Base-by-base conservation (phyloP, 2,113 vertebrate genomes). In the Cottus gobio region DNA sequence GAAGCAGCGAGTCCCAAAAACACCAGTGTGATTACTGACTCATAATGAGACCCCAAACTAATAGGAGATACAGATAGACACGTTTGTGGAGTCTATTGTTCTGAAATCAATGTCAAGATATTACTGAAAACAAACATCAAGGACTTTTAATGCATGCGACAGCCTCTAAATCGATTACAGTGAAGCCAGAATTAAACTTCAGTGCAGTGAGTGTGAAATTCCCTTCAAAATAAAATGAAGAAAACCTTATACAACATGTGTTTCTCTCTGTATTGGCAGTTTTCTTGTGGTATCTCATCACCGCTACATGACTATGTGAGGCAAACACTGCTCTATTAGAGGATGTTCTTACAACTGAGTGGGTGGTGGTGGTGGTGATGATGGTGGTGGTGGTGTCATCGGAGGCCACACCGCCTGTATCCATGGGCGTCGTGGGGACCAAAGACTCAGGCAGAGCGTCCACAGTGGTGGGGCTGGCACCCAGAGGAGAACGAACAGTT, bases 401-500 rank as follows among this genome's bases (percentile, higher is more conserved):
- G 0, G 93, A 83, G 22, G 75, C 4, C 15, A 58, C 67, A 7
- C 62, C 54, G 62, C 76, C 87, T 2, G 91, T 86, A 1, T 93
- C 92, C 80, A 88, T 90, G 46, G 91, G 82, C 2, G 87, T 85
- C 0, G 89, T 96, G 85, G 90, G 91, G 87, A 65, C 83, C 0
- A 85, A 85, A 60, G 96, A 91, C 72, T 99, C 97, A 5, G 94
- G 90, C 80, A 96, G 93, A 67, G 95, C 83, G 22, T 99, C 98
- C 92, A 95, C 85, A 70, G 95, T 91, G 1, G 98, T 95, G n/a
- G 97, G 97, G 73, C 96, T 95, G 68, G 96, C 94, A 69, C 96
- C 96, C 84, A 97, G 92, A 18, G 97, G 97, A 60, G 97, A 97
- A 18, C 98, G 97, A 24, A 97, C 96, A 60, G 97, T 96, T 67